Percentiles rank a stretch among this genome's conserved stretches.
phyloP scores from a whole-genome alignment of 2,113 vertebrate genomes.

The Nothoprocta pentlandii region DNA sequence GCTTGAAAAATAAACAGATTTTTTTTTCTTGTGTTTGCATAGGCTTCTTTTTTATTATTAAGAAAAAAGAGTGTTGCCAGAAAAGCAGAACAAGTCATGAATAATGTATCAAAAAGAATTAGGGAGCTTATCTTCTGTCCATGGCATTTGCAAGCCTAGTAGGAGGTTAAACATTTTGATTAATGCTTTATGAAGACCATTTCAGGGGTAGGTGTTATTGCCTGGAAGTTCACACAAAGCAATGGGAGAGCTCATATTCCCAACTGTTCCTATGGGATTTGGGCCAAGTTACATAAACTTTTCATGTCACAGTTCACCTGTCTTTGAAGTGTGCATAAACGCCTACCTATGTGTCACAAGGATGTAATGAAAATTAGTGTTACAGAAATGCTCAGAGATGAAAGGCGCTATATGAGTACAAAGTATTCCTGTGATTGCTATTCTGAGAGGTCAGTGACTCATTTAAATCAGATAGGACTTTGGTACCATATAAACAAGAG shows the following conservation, averaged over 20 bases:
- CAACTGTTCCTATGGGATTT: constrained; percentile 33
- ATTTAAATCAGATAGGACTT: background rate
- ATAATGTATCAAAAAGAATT: constrained; percentile 69
- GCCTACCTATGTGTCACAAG: constrained; percentile 16
- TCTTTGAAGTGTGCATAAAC: constrained; percentile 43
- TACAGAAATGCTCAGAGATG: background rate
- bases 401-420: constrained; percentile 24
- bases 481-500: background rate
- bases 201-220: constrained; percentile 38
- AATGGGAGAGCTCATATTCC: constrained; percentile 37
- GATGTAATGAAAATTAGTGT: background rate
- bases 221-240: constrained; percentile 15
- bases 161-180: constrained; percentile 72
- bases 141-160: constrained; percentile 59
- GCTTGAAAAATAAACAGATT: background rate
- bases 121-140: constrained; percentile 33
- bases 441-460: constrained; percentile 16
- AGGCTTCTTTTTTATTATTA: background rate
- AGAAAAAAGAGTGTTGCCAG: constrained; percentile 8
- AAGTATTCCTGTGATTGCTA: constrained; percentile 22
- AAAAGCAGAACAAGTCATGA: constrained; percentile 54
- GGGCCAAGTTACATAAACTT: constrained; percentile 59
- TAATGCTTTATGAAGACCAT: constrained; percentile 61
- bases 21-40: background rate
- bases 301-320: background rate